Base-by-base conservation (phyloP, 2,113 vertebrate species). In the Brevimyrus niger region DNA sequence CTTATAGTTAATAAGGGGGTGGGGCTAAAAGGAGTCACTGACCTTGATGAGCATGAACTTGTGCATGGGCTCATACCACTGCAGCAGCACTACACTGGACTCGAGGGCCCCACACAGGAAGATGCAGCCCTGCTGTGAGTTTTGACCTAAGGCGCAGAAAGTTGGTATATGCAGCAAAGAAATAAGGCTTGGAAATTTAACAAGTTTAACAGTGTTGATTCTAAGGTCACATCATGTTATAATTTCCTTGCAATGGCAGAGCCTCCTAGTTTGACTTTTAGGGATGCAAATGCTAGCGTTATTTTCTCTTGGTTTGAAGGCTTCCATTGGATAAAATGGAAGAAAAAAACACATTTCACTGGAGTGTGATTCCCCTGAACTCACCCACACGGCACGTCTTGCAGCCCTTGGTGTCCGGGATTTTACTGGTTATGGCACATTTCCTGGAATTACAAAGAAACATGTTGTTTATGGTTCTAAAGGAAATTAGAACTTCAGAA, bases 11-110 rank as follows among this genome's bases (percentile, higher is more conserved):
- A 10, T 65, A 53, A 31, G 35, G 35, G 55, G 31, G 44, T 3
- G 42, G 61, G 9, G 21, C 3, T 65, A 44, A 55, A 23, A 19
- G 48, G 17, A 11, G 1, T 21, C 86, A 91, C 92, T 35, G 92
- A 98, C 97, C 97, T 97, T 97, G 82, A 98, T 96, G 31, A 98
- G 96, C 96, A 98, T 96, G 92, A 98, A 98, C 93, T 98, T 98
- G 93, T 97, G 96, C 96, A 98, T 97, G 92, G 97, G 97, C 89
- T 97, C 96, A 50, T 98, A 98, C 97, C 97, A 98, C 95, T 98
- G 97, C 90, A 98, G 93, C 90, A 98, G 95, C 82, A 97, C 93
- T 58, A 98, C 97, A 0, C 96, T 96, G n/a, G 96, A 94, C 93
- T 98, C 97, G 94, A 98, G 91, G 0, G 97, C 97, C 1, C 97